Percentiles rank a stretch among this genome's conserved stretches.
Evolutionary conservation across 2,797 vertebrate species (phyloP).

Genomic region (Takifugu rubripes): DNA sequence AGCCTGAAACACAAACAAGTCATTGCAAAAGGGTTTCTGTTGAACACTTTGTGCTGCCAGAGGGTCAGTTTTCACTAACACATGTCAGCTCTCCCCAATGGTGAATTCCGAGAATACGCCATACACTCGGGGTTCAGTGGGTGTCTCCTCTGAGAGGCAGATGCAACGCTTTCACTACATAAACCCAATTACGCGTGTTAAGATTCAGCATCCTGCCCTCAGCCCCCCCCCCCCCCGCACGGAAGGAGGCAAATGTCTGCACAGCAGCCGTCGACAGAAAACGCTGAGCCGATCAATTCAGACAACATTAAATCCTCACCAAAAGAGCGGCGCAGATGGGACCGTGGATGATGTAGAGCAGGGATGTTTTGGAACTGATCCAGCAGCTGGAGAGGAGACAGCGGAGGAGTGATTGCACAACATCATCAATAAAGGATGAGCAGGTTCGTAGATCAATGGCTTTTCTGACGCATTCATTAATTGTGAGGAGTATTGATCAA

Average conservation of each 20-base stretch:
- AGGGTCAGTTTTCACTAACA: conserved; percentile 34
- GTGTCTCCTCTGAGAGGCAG: conserved; percentile 14
- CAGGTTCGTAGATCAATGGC: conserved; percentile 10
- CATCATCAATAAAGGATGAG: conserved; percentile 1
- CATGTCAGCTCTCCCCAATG: conserved; percentile 24
- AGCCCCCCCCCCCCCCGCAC: conserved; percentile 29
- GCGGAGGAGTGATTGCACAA: conserved; percentile 10
- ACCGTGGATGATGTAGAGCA: conserved; percentile 96
- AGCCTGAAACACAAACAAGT: conserved; percentile 1
- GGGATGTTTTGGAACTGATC: conserved; percentile 95
- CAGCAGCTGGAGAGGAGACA: conserved; percentile 81
- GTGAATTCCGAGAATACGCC: conserved; percentile 40
- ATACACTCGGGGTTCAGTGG: conserved; percentile 16
- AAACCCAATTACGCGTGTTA: conserved; percentile 37
- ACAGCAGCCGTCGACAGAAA: neutral
- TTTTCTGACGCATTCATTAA: conserved; percentile 3
- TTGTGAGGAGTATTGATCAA: conserved; percentile 1
- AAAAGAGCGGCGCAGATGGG: conserved; percentile 94
- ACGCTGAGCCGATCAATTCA: too few species aligned
- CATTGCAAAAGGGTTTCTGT: conserved; percentile 5
- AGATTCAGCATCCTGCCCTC: conserved; percentile 30
- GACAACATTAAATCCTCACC: conserved; percentile 70
- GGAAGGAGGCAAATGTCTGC: conserved; percentile 12
- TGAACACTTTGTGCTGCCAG: conserved; percentile 10
- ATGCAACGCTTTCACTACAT: conserved; percentile 49